Evolutionary conservation across 2,888 invertebrate genomes (phyloP), one percentile per base, ranked within the genome.

Genomic region (Drosophila trichaetosa): DNA sequence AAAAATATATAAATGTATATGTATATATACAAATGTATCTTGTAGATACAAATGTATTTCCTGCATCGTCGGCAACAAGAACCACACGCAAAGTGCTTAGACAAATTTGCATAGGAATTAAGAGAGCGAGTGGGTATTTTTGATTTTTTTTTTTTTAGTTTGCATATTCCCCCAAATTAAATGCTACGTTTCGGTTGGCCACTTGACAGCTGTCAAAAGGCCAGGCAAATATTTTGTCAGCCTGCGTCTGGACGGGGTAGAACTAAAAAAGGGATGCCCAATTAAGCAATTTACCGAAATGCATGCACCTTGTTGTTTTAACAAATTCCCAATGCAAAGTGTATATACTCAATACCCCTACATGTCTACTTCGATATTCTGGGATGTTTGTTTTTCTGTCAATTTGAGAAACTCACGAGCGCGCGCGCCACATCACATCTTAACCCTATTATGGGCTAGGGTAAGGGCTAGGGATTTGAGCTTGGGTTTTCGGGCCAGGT

Each of bases 181-280:
- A 83, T 82, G 87, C 83, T 77, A 79, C 83, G 87, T 70, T 84
- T 77, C 69, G 82, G 79, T 73, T 83, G 67, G 75, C 87, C 85
- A 85, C 85, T 86, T 87, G 88, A 85, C 85, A 86, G 82, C 87
- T 89, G 87, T 89, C 84, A 87, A 87, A 84, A 79, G 78, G 76
- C 54, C 79, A 70, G 72, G 69, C 89, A 87, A 87, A 87, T 87
- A 89, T 89, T 87, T 84, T 88, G 83, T 86, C 83, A 88, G 86
- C 66, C 67, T 27, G 29, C 49, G 34, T 31, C 21, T 33, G 5
- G 33, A 40, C 33, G 49, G 24, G 60, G 38, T 21, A 52, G 13
- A 56, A 29, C 54, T 27, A 13, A 27, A 11, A 34, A 54, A 76
- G 73, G 71, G 65, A 46, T 73, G 79, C 74, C 82, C 81, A 86